Evolutionary conservation across 2,888 invertebrate genomes (phyloP).

Genomic region (Griposia aprilina): DNA sequence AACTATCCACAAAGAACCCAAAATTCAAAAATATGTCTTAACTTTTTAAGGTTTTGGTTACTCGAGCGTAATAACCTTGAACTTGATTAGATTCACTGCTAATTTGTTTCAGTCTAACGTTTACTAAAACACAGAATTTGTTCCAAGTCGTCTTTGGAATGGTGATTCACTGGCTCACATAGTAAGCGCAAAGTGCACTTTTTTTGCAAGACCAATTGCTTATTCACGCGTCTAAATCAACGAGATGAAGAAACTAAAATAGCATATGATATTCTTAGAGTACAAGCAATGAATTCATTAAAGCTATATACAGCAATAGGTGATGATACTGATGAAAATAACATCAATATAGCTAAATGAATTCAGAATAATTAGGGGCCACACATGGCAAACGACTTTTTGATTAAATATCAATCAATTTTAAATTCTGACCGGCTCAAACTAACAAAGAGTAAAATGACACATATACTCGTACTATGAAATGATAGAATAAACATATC

Average conservation of each 20-base stretch:
- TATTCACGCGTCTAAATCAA: constrained; percentile 42
- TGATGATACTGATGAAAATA: not conserved
- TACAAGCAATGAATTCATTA: not conserved
- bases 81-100: constrained; percentile 35
- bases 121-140: constrained; percentile 38
- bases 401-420: not conserved
- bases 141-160: constrained; percentile 20
- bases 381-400: not conserved
- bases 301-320: not conserved
- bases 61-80: constrained; percentile 41
- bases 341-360: not conserved
- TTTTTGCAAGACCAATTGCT: constrained; percentile 35
- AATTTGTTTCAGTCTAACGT: constrained; percentile 42
- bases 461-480: not conserved
- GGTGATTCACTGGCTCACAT: constrained; percentile 49
- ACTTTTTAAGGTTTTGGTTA: constrained; percentile 5
- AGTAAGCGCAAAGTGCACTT: constrained; percentile 33
- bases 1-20: not conserved
- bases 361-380: not conserved
- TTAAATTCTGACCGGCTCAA: constrained; percentile 3
- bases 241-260: constrained; percentile 7
- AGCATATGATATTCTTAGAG: not conserved
- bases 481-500: constrained; percentile 16
- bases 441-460: not conserved
- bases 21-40: not conserved